Base-by-base conservation (phyloP, 53 echinoderm and acorn worm genomes). In the Patiria pectinifera region DNA sequence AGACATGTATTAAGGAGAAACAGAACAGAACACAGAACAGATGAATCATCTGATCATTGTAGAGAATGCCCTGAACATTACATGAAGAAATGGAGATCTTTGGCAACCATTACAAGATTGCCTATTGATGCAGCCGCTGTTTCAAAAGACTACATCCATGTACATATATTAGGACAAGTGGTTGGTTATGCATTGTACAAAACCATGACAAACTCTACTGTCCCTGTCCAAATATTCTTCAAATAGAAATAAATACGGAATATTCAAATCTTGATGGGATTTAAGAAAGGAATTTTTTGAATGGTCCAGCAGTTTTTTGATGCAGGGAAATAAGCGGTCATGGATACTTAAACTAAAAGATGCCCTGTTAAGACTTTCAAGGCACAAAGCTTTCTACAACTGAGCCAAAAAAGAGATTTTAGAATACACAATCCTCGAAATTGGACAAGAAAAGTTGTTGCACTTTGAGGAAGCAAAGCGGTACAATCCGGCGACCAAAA, bases 391-490 rank as follows among this genome's bases (percentile, higher is more conserved):
- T 35, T 79, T 79, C 79, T 79, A 79, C 45, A 81, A 81, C 81
- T 10, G 49, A 81, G 48, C 81, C 48, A 46, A 81, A 48, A 48
- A 81, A 81, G 49, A 81, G 19, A 48, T 81, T 45, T 47, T 81
- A 45, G 81, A 81, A 47, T 13, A 81, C 14, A 5, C 48, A 13
- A 61, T 84, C 15, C 74, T 74, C 5, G 5, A 76, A 76, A 76
- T 76, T 25, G 26, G 76, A 76, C 5, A 76, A 12, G 74, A 74
- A 74, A 74, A 74, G 24, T 74, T 95, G n/a, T 96, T 95, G 96
- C 92, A 96, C 47, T 97, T 94, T 81, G 79, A 93, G 22, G 24
- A 48, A 22, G n/a, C 6, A 4, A 71, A 76, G 46, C 47, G 26
- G 86, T 91, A 93, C 71, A 81, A 93, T 86, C 81, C 80, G 18